Percentiles rank a stretch among this genome's conserved stretches.
Evolutionary conservation across 2,888 invertebrate genomes (phyloP).

Genomic region (Drosophila mulleri): DNA sequence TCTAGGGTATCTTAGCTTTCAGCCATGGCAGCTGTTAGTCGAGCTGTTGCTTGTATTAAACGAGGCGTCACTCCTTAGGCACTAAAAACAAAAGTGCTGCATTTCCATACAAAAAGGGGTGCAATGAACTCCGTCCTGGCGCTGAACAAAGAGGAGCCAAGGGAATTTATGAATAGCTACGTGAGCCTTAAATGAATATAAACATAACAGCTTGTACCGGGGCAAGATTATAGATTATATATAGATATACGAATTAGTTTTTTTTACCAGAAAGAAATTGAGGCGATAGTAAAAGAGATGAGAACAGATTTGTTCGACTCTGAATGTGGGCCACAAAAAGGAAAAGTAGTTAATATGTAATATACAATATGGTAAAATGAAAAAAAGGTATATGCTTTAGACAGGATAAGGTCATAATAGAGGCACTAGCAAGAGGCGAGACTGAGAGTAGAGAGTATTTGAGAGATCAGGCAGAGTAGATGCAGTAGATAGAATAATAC

Average conservation of each 20-base stretch:
- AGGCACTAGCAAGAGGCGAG: background rate
- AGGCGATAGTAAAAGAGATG: background rate
- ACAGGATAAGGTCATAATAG: background rate
- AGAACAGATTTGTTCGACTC: background rate
- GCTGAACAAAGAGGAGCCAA: background rate
- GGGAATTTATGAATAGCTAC: background rate
- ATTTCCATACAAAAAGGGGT: slow-evolving; percentile 25
- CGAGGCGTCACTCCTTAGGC: background rate
- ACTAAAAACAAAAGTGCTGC: slow-evolving; percentile 3
- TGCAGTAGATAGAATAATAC: background rate
- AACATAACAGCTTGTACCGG: background rate
- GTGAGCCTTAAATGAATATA: slow-evolving; percentile 1
- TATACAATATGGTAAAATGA: no score
- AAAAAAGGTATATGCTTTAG: no score
- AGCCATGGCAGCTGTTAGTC: background rate
- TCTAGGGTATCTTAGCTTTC: background rate
- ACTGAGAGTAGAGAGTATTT: background rate
- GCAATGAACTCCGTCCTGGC: slow-evolving; percentile 18
- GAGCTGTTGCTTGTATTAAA: background rate
- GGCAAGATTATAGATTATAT: background rate
- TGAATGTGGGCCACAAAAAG: background rate
- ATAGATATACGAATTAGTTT: background rate
- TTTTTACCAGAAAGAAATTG: background rate
- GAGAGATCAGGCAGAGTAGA: background rate
- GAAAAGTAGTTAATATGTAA: background rate